Conservation (phyloP, 2,113 vertebrate species). For the Dipodomys ordii region DNA sequence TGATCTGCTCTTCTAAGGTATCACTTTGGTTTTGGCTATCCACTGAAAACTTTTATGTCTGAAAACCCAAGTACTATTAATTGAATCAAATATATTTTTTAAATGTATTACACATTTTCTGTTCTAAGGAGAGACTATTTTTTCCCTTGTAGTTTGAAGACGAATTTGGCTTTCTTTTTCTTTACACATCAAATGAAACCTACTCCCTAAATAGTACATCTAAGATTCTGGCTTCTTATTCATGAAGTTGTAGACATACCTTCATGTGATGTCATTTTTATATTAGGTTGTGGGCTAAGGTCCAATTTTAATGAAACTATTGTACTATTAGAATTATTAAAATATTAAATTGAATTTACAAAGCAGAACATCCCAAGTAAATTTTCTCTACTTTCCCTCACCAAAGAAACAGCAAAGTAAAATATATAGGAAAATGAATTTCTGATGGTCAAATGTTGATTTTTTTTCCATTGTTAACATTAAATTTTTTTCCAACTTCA, state of each 20-base stretch:
- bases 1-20: not conserved
- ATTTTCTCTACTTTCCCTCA: not conserved
- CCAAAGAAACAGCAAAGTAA: not conserved
- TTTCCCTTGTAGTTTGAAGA: not conserved
- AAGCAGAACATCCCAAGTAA: conserved; percentile 12
- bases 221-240: not conserved
- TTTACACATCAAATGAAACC: not conserved
- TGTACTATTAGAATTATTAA: conserved; percentile 26
- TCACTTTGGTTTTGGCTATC: conserved; percentile 2
- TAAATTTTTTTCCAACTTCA: too few relatives aligned
- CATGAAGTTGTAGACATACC: not conserved
- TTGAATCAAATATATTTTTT: conserved; percentile 36
- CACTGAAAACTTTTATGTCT: not conserved
- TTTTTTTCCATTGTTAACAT: too few relatives aligned
- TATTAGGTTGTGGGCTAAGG: not conserved
- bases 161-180: conserved; percentile 45
- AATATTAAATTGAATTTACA: conserved; percentile 41
- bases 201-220: not conserved
- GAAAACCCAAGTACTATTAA: conserved; percentile 6
- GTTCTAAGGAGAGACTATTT: conserved; percentile 14
- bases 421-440: not conserved
- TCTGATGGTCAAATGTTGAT: not conserved
- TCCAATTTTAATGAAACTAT: conserved; percentile 39
- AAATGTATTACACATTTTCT: conserved; percentile 36
- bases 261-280: not conserved